Base-by-base conservation (phyloP, 1,140 invertebrate genomes). In the Potamilus streckersoni region DNA sequence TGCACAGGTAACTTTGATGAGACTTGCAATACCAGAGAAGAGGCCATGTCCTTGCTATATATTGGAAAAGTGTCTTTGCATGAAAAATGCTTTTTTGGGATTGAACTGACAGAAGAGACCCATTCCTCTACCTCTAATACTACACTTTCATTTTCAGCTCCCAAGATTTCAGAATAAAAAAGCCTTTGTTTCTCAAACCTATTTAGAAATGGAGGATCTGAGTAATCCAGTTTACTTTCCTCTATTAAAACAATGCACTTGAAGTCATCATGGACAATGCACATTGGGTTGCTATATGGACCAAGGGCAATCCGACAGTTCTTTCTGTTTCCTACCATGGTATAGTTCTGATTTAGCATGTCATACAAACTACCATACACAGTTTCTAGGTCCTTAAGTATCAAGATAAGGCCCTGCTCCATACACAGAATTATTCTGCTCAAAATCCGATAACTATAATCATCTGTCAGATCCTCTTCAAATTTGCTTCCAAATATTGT, bases 351-450 rank as follows among this genome's bases (percentile, higher is more conserved):
- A 74, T 84, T 84, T 0, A 84, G 76, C 74, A 82, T 79, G 66
- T 82, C 81, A 74, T 84, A 84, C 38, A 84, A 67, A 74, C 81
- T 84, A 17, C 81, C 82, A 72, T 84, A 84, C 1, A 84, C 77
- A 66, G 55, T 78, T 27, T 84, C 81, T 5, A 81, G 64, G 59
- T 84, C 80, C n/a, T 82, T 78, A 38, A 84, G 73, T 27, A 84
- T 71, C 49, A 84, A 57, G 27, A 81, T 73, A 59, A 71, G 65
- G 0, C 82, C 82, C 59, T 79, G 73, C 78, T 84, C 81, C 83
- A 84, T 84, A 49, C 83, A 83, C 20, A 83, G 71, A 55, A 83
- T 84, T 16, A 84, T 82, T 49, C 66, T 20, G 73, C 80, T 83
- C 17, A 84, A 72, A 20, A 76, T 83, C 23, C 83, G 60, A 64